Evolutionary conservation across 2,888 invertebrate genomes (phyloP).

Genomic region (Epirrhoe tristata): DNA sequence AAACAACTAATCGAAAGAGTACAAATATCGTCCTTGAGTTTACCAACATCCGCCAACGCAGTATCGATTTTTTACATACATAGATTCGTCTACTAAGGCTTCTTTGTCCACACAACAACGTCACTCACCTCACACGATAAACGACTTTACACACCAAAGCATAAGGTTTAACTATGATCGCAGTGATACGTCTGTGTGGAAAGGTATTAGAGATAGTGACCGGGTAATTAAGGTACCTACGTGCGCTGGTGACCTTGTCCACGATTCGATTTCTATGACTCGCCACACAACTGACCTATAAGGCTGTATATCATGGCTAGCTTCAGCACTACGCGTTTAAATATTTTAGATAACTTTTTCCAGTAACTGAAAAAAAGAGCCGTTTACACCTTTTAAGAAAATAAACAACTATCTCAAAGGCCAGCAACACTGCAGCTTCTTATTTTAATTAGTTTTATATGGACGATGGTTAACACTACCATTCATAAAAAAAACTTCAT

Average conservation of each 20-base stretch:
- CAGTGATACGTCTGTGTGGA: constrained; percentile 40
- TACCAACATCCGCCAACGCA: constrained; percentile 71
- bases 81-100: constrained; percentile 78
- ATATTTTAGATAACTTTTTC: too few species aligned
- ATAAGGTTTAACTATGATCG: background rate
- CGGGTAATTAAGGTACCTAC: constrained; percentile 63
- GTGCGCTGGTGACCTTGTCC: constrained; percentile 56
- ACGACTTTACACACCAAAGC: constrained; percentile 39
- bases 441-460: too few species aligned
- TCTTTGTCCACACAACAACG: constrained; percentile 60
- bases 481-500: too few species aligned
- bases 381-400: too few species aligned
- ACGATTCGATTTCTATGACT: constrained; percentile 57
- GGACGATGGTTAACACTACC: too few species aligned
- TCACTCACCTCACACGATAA: constrained; percentile 38
- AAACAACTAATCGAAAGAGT: constrained; percentile 51
- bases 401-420: too few species aligned
- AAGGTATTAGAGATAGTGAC: constrained; percentile 53
- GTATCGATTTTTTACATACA: constrained; percentile 80
- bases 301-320: background rate
- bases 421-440: too few species aligned
- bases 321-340: background rate
- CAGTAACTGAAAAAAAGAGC: too few species aligned
- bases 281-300: constrained; percentile 13
- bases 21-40: constrained; percentile 71